Percentiles rank a stretch among this genome's conserved stretches.
Evolutionary conservation across 35 echinoderm and acorn worm genomes (phyloP).

Genomic region (Apostichopus californicus): DNA sequence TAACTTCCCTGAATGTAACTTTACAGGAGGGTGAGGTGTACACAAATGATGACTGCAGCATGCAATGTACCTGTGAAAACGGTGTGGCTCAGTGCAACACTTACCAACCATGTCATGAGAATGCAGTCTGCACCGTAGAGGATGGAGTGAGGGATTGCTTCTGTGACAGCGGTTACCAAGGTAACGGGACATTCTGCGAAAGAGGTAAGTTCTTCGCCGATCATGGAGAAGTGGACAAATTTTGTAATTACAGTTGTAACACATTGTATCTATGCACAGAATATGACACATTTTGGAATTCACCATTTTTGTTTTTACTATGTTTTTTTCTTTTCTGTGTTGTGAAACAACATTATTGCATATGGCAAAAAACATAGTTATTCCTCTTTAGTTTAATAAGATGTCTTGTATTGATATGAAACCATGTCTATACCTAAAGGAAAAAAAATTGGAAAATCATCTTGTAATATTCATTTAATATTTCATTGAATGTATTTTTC

Average conservation of each 20-base stretch:
- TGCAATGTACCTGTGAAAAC: slow-evolving; percentile 44
- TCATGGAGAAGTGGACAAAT: no score
- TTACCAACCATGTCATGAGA: slow-evolving; percentile 47
- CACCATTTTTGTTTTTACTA: neutral
- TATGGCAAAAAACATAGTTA: no score
- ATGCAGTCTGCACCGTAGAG: slow-evolving; percentile 63
- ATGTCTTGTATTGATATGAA: no score
- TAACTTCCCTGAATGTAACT: no score
- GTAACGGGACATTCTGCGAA: slow-evolving; percentile 58
- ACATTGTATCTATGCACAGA: neutral
- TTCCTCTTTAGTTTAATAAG: no score
- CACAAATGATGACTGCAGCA: slow-evolving; percentile 32
- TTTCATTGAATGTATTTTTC: neutral
- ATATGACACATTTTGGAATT: neutral
- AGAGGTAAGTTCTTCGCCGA: slow-evolving; percentile 40
- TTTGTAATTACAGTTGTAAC: no score
- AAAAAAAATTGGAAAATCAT: no score
- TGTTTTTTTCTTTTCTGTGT: neutral
- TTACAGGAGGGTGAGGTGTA: slow-evolving; percentile 46
- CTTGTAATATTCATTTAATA: no score
- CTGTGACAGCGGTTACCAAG: slow-evolving; percentile 68
- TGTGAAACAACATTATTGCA: no score
- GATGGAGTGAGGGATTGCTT: slow-evolving; percentile 83
- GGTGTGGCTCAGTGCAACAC: slow-evolving; percentile 9
- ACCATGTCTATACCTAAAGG: no score